Base-by-base conservation (phyloP, 1,140 invertebrate genomes). In the Caenorhabditis tropicalis region DNA sequence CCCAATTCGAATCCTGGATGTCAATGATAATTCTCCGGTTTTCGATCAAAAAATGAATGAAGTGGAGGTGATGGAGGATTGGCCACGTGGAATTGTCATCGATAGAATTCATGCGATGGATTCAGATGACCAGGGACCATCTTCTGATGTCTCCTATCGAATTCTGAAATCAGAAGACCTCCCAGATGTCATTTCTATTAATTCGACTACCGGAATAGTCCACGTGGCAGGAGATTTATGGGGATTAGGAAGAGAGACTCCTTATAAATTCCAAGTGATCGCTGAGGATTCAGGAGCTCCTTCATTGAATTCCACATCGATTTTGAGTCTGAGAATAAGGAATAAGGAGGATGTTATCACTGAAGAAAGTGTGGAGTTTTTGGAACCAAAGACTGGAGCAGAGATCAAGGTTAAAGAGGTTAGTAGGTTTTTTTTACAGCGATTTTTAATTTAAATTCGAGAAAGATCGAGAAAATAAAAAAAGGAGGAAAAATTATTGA, bases 1-100 rank as follows among this genome's bases (percentile, higher is more conserved):
- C n/a, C 65, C 65, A 16, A 74, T 74, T n/a, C 15, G 65, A 43
- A 43, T 74, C n/a, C 33, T 74, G 5, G 83, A 85, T 31, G 51
- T 81, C 2, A 85, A 85, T 21, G 83, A 85, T 56, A 85, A 81
- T 65, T 19, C 70, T 43, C 83, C 83, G 4, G n/a, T 36, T 27
- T 85, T 85, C 39, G 24, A 27, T 3, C 1, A 36, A 24, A n/a
- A 48, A 24, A 27, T 49, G 19, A 60, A 79, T 36, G 43, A 85
- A 10, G 16, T 85, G 5, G 49, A 80, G 39, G 83, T 39, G 1
- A 53, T 85, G 33, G 83, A 85, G 31, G 53, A 85, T 36, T 81
- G 74, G 83, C 74, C 74, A 81, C 15, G 43, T 56, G 83, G 83
- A 3, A 7, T 65, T 1, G 36, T 81, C 6, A 21, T 85, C 10